These are phyloP conservation scores for Rhyacichthys aspro DNA, from an alignment of 2,797 vertebrate genomes.

Conservation along the genomic window DNA sequence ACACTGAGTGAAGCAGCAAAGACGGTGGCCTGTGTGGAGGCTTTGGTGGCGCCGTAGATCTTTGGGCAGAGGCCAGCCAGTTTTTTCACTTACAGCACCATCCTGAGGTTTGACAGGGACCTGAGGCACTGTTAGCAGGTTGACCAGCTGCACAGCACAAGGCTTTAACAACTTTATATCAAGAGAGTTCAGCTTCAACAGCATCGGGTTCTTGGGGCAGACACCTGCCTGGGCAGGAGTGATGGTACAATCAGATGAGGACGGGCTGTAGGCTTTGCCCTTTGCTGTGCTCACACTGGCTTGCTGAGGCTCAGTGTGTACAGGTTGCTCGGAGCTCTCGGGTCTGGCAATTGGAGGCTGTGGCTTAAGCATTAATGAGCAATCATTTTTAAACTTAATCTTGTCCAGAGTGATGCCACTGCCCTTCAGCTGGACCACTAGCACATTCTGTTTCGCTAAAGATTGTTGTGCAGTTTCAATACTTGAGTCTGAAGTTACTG, in stretches of 20 bases:
- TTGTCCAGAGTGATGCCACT: neutral
- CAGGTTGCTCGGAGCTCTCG: slow-evolving; percentile 14
- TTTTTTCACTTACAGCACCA: neutral
- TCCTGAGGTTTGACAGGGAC: neutral
- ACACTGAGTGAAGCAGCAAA: slow-evolving; percentile 69
- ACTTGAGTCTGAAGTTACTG: slow-evolving; percentile 22
- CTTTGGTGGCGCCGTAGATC: slow-evolving; percentile 70
- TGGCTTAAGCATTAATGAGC: slow-evolving; percentile 51
- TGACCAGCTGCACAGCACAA: slow-evolving; percentile 74
- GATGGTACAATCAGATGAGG: slow-evolving; percentile 39
- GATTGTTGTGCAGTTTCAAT: slow-evolving; percentile 5
- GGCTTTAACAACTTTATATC: slow-evolving; percentile 64
- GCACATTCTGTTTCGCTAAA: slow-evolving; percentile 33
- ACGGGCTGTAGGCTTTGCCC: slow-evolving; percentile 57
- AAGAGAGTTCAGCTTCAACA: slow-evolving; percentile 59
- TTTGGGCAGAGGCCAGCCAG: slow-evolving; percentile 47
- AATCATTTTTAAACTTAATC: slow-evolving; percentile 62
- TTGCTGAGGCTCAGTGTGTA: slow-evolving; percentile 54
- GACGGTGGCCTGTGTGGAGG: slow-evolving; percentile 69
- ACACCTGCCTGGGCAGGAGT: slow-evolving; percentile 37
- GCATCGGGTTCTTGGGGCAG: slow-evolving; percentile 43
- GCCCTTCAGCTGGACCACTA: slow-evolving; percentile 36
- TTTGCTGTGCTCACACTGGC: slow-evolving; percentile 54
- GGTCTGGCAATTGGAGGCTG: slow-evolving; percentile 28
- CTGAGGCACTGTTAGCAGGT: slow-evolving; percentile 52